Evolutionary conservation across 2,113 vertebrate species (phyloP), one percentile per base, ranked within the genome.

Genomic region (Bettongia penicillata): DNA sequence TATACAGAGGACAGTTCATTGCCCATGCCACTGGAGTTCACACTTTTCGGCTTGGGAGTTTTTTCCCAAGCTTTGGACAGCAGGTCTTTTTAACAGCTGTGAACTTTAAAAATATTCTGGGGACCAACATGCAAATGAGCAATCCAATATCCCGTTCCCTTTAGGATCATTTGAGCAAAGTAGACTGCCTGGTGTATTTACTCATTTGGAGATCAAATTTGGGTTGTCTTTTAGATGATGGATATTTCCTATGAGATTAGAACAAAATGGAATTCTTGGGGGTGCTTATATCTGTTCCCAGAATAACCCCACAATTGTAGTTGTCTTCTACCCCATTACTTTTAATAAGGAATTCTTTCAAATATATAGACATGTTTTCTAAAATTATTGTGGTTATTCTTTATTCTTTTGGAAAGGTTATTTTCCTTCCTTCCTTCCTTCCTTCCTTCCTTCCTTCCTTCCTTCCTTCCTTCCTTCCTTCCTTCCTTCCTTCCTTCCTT

Each of bases 21-120:
- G 91, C 52, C 84, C 51, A 49, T 9, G 91, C 90, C 94, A 90
- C 49, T 91, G 93, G 91, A 95, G 94, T 96, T 92, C 90, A 91
- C 43, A 91, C 25, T 11, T 92, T 96, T 49, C 12, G n/a, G n/a
- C n/a, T n/a, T n/a, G n/a, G n/a, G n/a, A 14, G 43, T 53, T 95
- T 49, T 16, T 51, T 97, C 94, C 91, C 68, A 90, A 51, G 7
- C 53, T 97, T 53, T 96, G 96, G 89, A 51, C 90, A 95, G 16
- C 61, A 47, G 19, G 12, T 51, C 25, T 92, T 93, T 51, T 94
- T 48, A 96, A 95, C 92, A 96, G 0, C 89, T 97, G 10, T 91
- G 89, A 95, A 95, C 90, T 51, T 51, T 77, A 10, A 90, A 95
- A 95, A 47, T 2, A 95, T 90, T 61, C 52, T 26, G 53, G 31